phyloP scores from a whole-genome alignment of 2,797 vertebrate genomes.

The Pangasius sanitwongsei region DNA sequence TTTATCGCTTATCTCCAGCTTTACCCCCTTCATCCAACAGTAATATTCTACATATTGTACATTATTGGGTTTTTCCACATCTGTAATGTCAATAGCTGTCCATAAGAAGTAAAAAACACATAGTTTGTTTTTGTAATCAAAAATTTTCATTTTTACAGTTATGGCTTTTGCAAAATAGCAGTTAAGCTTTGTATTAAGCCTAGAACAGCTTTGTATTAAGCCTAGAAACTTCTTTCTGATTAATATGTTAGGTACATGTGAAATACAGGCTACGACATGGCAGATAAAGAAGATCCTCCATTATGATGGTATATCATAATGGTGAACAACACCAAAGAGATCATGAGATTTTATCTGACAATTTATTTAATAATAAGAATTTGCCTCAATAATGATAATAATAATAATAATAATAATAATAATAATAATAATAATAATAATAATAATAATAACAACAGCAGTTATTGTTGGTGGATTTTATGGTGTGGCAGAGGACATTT shows the following conservation, averaged over 20 bases:
- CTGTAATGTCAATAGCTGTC: neutral
- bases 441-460: neutral
- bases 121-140: neutral
- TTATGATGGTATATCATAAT: neutral
- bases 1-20: neutral
- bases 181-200: neutral
- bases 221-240: neutral
- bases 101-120: neutral
- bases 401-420: neutral
- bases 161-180: neutral
- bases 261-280: slow-evolving; percentile 2
- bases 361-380: neutral
- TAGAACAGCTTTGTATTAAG: neutral
- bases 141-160: neutral
- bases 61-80: neutral
- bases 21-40: neutral
- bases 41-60: neutral
- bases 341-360: neutral
- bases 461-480: neutral
- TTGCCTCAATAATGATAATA: neutral
- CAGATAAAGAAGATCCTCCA: neutral
- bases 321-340: neutral
- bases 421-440: neutral
- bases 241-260: neutral
- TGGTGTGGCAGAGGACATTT: neutral